Evolutionary conservation across 2,113 vertebrate species (phyloP), one percentile per base, ranked within the genome.

Genomic region (Gymnarchus niloticus): DNA sequence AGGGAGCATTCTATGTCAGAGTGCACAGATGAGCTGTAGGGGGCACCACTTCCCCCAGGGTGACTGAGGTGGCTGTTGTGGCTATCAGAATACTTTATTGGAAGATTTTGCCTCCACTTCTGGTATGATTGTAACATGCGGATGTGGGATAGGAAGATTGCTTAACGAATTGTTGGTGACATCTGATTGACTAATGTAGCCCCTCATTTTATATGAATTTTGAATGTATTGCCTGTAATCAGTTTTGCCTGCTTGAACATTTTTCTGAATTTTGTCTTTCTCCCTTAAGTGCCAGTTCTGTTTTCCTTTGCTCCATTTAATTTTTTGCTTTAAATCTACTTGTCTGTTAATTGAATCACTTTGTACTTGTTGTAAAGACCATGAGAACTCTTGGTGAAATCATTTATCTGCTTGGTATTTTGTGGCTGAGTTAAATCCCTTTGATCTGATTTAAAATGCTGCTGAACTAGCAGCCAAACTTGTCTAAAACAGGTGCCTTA

Each of bases 11-110:
- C 76, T 0, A 28, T 84, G 17, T 88, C 90, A 0, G 88, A 91
- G 23, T 73, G 86, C 81, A 89, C 85, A 2, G 86, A 89, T 73
- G 87, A 90, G 2, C 56, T 52, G 85, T 88, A 86, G 83, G n/a
- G 17, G 28, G 33, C 2, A 14, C 17, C 37, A 19, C 3, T 44
- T n/a, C 21, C 76, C 44, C 3, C 33, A 7, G 44, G 49, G 5
- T 21, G 25, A 44, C n/a, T 54, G 17, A 61, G 57, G 23, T 7
- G 52, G 52, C 52, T 54, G 52, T 54, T 14, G 41, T 78, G 44
- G 2, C 8, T 23, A 21, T 17, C 44, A n/a, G 23, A 37, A 48
- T 48, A n/a, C 44, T 48, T 46, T 48, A 48, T n/a, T n/a, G 76
- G 44, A 78, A 46, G 44, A 33, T 73, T 73, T 73, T 33, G 14